Evolutionary conservation across 2,888 invertebrate species (phyloP).

Genomic region (Prosapia bicincta): DNA sequence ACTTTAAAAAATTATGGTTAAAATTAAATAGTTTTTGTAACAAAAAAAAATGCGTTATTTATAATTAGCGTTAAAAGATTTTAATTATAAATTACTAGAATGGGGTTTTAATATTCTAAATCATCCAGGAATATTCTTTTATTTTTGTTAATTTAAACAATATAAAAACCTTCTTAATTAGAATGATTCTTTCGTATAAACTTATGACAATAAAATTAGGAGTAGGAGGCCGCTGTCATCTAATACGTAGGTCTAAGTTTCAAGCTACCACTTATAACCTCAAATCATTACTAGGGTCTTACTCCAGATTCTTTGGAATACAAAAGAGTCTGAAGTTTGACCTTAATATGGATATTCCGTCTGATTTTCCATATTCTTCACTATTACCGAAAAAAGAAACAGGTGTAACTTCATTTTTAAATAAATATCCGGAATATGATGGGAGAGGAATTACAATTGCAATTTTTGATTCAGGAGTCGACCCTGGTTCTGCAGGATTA

Average conservation of each 20-base stretch:
- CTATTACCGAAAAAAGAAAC: conserved; percentile 94
- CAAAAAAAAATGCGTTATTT: too few species aligned
- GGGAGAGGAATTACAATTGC: conserved; percentile 90
- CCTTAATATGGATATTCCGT: conserved; percentile 9
- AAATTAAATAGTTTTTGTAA: too few species aligned
- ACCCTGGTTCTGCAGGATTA: conserved; percentile 92
- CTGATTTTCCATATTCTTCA: conserved; percentile 75
- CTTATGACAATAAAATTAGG: neutral
- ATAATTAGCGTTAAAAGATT: too few species aligned
- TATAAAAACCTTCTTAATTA: neutral
- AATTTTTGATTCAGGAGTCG: conserved; percentile 96
- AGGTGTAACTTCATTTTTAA: conserved; percentile 79
- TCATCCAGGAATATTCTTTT: too few species aligned
- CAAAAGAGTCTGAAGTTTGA: neutral
- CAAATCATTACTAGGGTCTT: neutral
- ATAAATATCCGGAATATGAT: conserved; percentile 86
- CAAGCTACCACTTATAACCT: neutral
- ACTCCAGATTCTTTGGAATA: neutral
- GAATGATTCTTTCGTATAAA: neutral
- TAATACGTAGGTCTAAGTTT: neutral
- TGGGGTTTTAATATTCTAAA: too few species aligned
- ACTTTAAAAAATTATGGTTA: too few species aligned
- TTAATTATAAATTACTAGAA: too few species aligned
- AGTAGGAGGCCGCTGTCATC: neutral
- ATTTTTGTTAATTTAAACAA: too few species aligned